These are phyloP conservation scores for Calyptomena viridis DNA, from an alignment of 2,113 vertebrate species.

Conservation along the genomic window DNA sequence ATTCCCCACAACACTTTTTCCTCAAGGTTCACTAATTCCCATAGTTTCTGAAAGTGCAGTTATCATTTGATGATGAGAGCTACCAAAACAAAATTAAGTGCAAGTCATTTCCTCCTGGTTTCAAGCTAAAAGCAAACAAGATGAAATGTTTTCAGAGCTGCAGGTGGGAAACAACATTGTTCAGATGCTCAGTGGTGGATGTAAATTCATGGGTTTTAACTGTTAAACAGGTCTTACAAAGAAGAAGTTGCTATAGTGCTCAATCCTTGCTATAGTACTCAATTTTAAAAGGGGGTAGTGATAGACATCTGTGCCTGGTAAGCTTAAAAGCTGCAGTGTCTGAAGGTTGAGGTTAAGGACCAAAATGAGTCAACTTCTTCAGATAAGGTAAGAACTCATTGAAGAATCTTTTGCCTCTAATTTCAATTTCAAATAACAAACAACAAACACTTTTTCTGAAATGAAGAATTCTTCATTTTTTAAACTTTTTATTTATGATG, in stretches of 20 bases:
- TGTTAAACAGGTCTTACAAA: not conserved
- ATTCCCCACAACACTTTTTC: not conserved
- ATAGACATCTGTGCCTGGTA: not conserved
- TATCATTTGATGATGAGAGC: not conserved
- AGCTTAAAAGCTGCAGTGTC: not conserved
- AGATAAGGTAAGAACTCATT: not conserved
- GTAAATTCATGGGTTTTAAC: not conserved
- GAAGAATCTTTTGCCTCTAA: not conserved
- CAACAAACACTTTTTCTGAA: not conserved
- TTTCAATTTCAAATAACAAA: not conserved
- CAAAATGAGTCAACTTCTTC: not conserved
- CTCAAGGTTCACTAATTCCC: not conserved
- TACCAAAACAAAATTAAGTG: not conserved
- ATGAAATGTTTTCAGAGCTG: not conserved
- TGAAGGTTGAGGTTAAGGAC: not conserved
- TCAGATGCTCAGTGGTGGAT: not conserved
- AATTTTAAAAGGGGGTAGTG: not conserved
- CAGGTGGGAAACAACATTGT: not conserved
- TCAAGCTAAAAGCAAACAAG: not conserved
- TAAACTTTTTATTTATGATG: not conserved
- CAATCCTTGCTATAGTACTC: not conserved
- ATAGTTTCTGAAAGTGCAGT: not conserved
- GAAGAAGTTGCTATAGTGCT: not conserved
- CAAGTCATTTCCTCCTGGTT: not conserved
- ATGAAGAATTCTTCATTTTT: not conserved